Percentiles rank a stretch among this genome's conserved stretches.
Conservation (phyloP, 2,113 vertebrate species). For the Pelvicachromis taeniatus region DNA sequence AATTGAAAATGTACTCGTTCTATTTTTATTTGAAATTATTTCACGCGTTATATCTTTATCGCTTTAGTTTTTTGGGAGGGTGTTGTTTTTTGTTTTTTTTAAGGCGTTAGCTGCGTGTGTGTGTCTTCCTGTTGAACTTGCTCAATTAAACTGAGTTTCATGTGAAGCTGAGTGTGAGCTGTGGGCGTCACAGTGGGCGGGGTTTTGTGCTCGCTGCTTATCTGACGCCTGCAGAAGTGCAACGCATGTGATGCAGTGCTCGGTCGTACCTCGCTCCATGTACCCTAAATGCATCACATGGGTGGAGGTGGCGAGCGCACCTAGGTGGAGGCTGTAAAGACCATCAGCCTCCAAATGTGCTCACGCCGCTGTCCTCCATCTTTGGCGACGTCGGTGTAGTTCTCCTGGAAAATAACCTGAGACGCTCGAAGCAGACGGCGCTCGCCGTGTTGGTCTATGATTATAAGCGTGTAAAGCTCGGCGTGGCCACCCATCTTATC, state of each 20-base stretch:
- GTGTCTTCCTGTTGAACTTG: not conserved
- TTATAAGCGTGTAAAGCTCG: not conserved
- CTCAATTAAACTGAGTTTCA: not conserved
- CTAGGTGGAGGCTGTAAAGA: not conserved
- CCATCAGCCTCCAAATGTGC: not conserved
- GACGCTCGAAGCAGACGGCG: not conserved
- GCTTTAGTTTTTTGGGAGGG: not conserved
- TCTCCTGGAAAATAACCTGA: not conserved
- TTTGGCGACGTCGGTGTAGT: not conserved
- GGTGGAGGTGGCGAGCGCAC: not conserved
- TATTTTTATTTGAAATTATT: not conserved
- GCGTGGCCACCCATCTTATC: not conserved
- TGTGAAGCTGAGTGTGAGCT: not conserved
- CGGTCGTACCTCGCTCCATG: not conserved
- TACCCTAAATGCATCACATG: not conserved
- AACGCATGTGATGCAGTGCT: not conserved
- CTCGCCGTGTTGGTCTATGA: not conserved
- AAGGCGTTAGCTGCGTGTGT: too few species aligned
- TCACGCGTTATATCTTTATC: not conserved
- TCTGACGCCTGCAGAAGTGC: constrained; percentile 8
- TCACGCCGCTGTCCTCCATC: not conserved
- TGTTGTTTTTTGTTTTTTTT: too few species aligned
- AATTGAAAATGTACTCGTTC: not conserved
- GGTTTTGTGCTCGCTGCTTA: not conserved
- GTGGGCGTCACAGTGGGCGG: not conserved